These are phyloP conservation scores for Zosterops pallidus DNA, from an alignment of 2,113 vertebrate species.

Conservation along the genomic window DNA sequence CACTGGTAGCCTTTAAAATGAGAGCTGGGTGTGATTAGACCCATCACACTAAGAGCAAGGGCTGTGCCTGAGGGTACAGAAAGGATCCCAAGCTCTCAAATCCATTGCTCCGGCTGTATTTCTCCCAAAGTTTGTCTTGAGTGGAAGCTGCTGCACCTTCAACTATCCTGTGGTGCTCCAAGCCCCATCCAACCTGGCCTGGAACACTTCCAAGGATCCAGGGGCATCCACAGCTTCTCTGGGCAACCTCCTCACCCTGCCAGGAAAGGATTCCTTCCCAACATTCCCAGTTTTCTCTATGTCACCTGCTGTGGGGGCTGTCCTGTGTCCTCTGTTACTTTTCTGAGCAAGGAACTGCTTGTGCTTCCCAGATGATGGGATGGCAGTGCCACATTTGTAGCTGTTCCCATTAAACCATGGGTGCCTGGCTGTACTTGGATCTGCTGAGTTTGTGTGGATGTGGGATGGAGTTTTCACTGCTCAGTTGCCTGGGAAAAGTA, in stretches of 20 bases:
- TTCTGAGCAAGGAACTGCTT: not conserved
- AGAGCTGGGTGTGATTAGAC: not conserved
- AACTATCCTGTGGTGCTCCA: not conserved
- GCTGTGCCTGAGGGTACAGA: not conserved
- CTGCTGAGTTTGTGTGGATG: not conserved
- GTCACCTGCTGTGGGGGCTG: not conserved
- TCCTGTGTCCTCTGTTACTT: fast-evolving
- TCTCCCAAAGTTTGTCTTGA: not conserved
- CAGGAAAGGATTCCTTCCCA: not conserved
- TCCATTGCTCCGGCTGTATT: not conserved
- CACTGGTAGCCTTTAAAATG: not conserved
- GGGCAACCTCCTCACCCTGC: not conserved
- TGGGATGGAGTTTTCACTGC: not conserved
- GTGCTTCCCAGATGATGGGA: not conserved
- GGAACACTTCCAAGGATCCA: not conserved
- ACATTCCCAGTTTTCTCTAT: not conserved
- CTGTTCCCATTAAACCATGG: not conserved
- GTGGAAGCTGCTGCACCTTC: not conserved
- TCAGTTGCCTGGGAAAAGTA: not conserved
- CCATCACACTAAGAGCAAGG: fast-evolving
- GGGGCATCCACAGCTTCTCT: not conserved
- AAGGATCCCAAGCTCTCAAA: not conserved
- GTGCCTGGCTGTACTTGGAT: not conserved
- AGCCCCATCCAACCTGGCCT: not conserved
- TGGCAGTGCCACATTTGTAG: not conserved